Evolutionary conservation across 2,113 vertebrate species (phyloP), one percentile per base, ranked within the genome.

Genomic region (Amblyornis subalaris): DNA sequence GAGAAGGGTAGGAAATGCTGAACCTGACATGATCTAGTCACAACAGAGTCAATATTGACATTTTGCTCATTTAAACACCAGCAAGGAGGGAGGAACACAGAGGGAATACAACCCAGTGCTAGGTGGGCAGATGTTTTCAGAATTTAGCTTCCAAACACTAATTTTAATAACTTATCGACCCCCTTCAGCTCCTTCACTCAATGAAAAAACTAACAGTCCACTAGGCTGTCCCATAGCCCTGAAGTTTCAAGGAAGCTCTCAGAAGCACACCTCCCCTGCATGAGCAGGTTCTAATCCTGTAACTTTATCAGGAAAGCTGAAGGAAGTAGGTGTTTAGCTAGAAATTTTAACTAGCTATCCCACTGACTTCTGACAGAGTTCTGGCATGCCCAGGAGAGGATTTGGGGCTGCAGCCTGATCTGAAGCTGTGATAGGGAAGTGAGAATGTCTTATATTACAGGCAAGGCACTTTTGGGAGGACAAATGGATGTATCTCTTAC

Each of bases 11-110:
- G 67, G 67, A 80, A 90, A 73, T 22, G n/a, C 60, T 2, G 3
- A 61, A 44, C 51, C 71, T 22, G 44, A 73, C 14, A 5, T 1
- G 33, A 89, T 40, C 48, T 7, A 71, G 53, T 45, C 89, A 57
- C 38, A 85, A 74, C 70, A 65, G 58, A 85, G 75, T 74, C 82
- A 94, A 92, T 88, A 92, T 66, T 85, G 75, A 93, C 88, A 80
- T 62, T 90, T 4, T 50, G 13, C 69, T 85, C 44, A 47, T 25
- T 84, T 69, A n/a, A 95, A 61, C 85, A 77, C 42, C 5, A 0
- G 3, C 14, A 35, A 33, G 4, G 24, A 36, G 45, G 75, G 25
- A 88, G 55, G 51, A 44, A 64, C 31, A 73, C 54, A 77, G 8
- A 67, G 86, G 62, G 28, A 91, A 88, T 3, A 72, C 33, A 85